Percentiles rank a stretch among this genome's conserved stretches.
phyloP scores from a whole-genome alignment of 2,113 vertebrate species.

The Chloroceryle aenea region DNA sequence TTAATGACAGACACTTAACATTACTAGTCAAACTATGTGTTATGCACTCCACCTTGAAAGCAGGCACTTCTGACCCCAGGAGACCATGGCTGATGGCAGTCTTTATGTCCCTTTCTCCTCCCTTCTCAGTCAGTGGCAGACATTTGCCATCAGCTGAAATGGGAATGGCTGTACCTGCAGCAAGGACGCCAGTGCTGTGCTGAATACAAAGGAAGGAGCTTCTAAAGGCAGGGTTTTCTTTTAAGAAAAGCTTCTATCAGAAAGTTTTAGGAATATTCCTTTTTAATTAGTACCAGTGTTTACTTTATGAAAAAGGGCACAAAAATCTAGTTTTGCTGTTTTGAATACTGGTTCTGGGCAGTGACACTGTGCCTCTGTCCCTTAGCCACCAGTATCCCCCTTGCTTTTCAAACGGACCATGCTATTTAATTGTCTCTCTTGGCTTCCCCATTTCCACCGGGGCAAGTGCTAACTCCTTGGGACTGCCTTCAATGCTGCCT shows the following conservation, averaged over 20 bases:
- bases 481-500: background rate
- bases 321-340: background rate
- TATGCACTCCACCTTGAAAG: slow-evolving; percentile 61
- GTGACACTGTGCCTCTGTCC: background rate
- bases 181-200: background rate
- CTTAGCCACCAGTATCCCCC: background rate
- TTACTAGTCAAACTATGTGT: slow-evolving; percentile 49
- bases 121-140: background rate
- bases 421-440: background rate
- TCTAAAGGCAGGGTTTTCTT: background rate
- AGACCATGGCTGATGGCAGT: background rate
- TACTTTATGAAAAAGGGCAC: background rate
- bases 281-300: background rate
- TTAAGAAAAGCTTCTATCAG: background rate
- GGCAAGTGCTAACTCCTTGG: background rate
- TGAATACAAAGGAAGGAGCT: background rate
- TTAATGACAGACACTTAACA: slow-evolving; percentile 66
- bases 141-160: background rate
- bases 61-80: slow-evolving; percentile 46
- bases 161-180: background rate
- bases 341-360: background rate
- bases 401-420: background rate
- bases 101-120: background rate
- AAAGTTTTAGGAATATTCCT: background rate
- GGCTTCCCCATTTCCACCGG: background rate